Percentiles rank a stretch among this genome's conserved stretches.
Evolutionary conservation across 35 echinoderm and acorn worm species (phyloP).

Genomic region (Lytechinus pictus): DNA sequence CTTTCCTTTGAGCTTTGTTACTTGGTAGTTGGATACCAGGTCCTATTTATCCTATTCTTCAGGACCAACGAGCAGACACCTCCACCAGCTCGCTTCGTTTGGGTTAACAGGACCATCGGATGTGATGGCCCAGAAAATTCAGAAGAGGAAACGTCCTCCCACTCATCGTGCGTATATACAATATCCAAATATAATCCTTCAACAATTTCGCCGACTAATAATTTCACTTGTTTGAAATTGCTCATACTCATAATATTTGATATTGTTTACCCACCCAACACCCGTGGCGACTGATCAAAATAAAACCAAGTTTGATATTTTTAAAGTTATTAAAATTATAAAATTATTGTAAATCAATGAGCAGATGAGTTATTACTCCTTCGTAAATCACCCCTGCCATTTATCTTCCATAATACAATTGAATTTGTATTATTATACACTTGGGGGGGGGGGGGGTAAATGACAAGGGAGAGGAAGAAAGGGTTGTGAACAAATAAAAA

Average conservation of each 20-base stretch:
- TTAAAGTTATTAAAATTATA: no score
- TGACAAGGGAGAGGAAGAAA: background rate
- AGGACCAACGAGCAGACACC: background rate
- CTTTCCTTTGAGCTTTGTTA: background rate
- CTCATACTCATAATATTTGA: background rate
- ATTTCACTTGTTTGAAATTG: background rate
- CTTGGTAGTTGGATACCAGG: background rate
- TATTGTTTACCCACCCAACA: background rate
- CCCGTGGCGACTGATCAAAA: background rate
- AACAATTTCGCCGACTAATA: background rate
- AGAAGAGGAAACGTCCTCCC: constrained; percentile 5
- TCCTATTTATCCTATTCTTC: background rate
- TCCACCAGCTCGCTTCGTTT: background rate
- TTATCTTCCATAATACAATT: no score
- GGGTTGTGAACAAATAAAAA: no score
- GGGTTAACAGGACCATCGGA: background rate
- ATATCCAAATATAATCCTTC: background rate
- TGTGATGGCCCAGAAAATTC: background rate
- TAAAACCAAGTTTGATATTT: background rate
- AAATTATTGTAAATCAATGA: no score
- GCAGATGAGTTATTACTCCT: no score
- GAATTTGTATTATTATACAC: no score
- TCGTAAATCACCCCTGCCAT: no score
- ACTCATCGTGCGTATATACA: background rate
- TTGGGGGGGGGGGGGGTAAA: no score